Evolutionary conservation across 1,140 invertebrate genomes (phyloP), one percentile per base, ranked within the genome.

Genomic region (Mesaphorura yosii): DNA sequence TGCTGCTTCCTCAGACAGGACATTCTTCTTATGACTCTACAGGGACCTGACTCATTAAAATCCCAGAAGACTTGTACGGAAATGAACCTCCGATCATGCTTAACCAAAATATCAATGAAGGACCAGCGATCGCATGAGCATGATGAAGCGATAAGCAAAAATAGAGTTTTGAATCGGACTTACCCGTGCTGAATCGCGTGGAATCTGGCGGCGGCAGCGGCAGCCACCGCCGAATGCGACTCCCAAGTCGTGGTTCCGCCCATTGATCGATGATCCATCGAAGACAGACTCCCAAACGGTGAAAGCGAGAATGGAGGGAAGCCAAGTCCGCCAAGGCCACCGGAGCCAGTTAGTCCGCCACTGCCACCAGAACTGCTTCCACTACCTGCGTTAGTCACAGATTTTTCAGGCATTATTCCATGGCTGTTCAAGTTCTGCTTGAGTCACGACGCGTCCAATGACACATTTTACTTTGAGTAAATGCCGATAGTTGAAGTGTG

Each of bases 151-250:
- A n/a, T n/a, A n/a, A n/a, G n/a, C n/a, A n/a, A n/a, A n/a, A n/a
- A n/a, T n/a, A n/a, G n/a, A n/a, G n/a, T n/a, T n/a, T n/a, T n/a
- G n/a, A n/a, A n/a, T n/a, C n/a, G n/a, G n/a, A 19, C 59, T 61
- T 53, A 61, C 59, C 59, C 56, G 39, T 61, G 59, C 54, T 60
- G 59, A 55, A 61, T 34, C n/a, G 59, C 56, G 37, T 61, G 59
- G 44, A 61, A 50, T 51, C 56, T 46, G 17, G 55, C 55, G n/a
- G 59, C 58, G 3, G 58, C 58, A 5, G 58, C 58, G 3, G 58
- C 58, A 5, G 58, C 58, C 10, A 52, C 59, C 14, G 59, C 59
- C 28, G 59, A 48, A 28, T 61, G 59, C 31, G 52, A 52, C 41
- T 61, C 59, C 59, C 59, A 61, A 37, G 55, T 49, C n/a, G n/a